A percentile compares a stretch with the other conserved stretches of the same genome.
Conservation (phyloP, 2,888 invertebrate genomes). For the Mimachlamys varia region DNA sequence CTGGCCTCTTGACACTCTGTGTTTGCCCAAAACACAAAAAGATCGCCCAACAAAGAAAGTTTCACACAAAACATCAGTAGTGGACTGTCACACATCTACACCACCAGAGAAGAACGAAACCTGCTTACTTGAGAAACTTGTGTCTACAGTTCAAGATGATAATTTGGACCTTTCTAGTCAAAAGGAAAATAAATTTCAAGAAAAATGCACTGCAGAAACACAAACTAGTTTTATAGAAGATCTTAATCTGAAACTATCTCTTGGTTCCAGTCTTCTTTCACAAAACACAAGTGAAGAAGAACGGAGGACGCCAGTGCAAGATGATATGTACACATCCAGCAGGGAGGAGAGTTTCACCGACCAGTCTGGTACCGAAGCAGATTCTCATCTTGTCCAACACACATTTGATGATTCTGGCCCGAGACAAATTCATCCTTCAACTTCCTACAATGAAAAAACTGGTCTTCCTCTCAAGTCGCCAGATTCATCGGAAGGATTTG, state of each 20-base stretch:
- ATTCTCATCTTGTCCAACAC: not conserved
- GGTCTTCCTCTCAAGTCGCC: not conserved
- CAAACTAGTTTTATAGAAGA: conserved; percentile 58
- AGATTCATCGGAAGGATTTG: not conserved
- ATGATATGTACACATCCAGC: not conserved
- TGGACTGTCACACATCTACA: not conserved
- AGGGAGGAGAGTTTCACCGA: not conserved
- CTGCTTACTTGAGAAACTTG: not conserved
- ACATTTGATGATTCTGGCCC: not conserved
- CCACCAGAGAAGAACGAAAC: not conserved
- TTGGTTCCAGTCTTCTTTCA: conserved; percentile 13
- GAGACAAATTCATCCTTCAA: not conserved
- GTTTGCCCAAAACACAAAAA: conserved; percentile 51
- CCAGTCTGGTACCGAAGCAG: not conserved
- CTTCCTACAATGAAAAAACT: not conserved
- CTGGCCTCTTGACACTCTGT: conserved; percentile 49
- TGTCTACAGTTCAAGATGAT: not conserved
- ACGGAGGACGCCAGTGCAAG: not conserved
- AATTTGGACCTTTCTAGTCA: not conserved
- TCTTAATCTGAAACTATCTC: conserved; percentile 22
- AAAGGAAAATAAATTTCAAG: not conserved
- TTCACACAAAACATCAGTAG: not conserved
- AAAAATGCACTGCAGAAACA: conserved; percentile 52
- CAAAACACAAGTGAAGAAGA: not conserved
- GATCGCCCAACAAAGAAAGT: not conserved